Conservation (phyloP, 1,140 invertebrate genomes). For the Conus ventricosus region DNA sequence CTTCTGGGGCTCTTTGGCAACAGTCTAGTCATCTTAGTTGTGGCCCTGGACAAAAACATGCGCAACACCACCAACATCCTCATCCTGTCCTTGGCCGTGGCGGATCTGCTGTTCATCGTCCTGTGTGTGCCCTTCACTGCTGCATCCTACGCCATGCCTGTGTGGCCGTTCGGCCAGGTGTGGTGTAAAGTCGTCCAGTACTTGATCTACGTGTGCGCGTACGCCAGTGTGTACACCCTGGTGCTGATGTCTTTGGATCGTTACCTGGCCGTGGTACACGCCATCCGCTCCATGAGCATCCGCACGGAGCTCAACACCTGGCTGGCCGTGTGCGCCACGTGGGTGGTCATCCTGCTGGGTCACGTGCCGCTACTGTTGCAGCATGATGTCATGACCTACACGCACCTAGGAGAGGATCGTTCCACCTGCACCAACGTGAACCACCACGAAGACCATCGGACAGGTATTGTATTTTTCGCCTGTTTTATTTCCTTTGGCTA, state of each 20-base stretch:
- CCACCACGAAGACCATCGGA: neutral
- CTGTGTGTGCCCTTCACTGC: constrained; percentile 89
- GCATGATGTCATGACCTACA: constrained; percentile 81
- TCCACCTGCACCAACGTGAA: constrained; percentile 61
- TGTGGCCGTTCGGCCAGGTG: constrained; percentile 91
- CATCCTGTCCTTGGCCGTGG: constrained; percentile 88
- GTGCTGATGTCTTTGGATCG: constrained; percentile 96
- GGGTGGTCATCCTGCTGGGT: constrained; percentile 85
- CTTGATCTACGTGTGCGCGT: constrained; percentile 85
- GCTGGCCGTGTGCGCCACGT: constrained; percentile 81
- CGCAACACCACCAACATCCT: constrained; percentile 93
- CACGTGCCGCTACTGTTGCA: constrained; percentile 84
- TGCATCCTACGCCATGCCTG: constrained; percentile 72
- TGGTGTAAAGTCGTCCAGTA: constrained; percentile 94
- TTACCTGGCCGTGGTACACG: constrained; percentile 95
- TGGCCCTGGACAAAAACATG: constrained; percentile 93
- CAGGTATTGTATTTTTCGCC: constrained; percentile 65
- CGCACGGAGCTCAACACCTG: constrained; percentile 91
- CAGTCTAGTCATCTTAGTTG: constrained; percentile 87
- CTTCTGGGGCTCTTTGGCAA: constrained; percentile 92
- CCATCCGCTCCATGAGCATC: constrained; percentile 90
- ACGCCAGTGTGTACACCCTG: constrained; percentile 94
- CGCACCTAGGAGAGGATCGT: constrained; percentile 74
- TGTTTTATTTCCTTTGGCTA: constrained; percentile 76
- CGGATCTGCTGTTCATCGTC: constrained; percentile 94